Evolutionary conservation across 2,888 invertebrate genomes (phyloP), one percentile per base, ranked within the genome.

Genomic region (Poecilobothrus nobilitatus): DNA sequence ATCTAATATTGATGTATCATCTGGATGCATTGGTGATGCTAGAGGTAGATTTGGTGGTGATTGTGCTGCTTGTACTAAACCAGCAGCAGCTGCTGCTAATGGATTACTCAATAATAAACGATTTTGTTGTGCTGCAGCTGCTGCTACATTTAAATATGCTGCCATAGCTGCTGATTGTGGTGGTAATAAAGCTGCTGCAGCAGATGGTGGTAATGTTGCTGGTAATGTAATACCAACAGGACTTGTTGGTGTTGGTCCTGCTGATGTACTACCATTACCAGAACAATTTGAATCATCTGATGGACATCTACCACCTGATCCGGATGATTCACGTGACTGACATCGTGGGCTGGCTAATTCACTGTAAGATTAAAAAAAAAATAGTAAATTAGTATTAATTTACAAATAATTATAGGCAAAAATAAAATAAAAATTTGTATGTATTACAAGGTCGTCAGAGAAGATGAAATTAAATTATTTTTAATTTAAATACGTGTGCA

Each of bases 101-200:
- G 91, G 91, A 71, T 92, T 91, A 74, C 90, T 89, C 78, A 92
- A 86, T 72, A 92, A 86, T 67, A 89, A 81, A 69, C 91, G 87
- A 80, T 91, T 90, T 74, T 91, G 91, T 74, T 88, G 88, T 1
- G 88, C 89, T 3, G 89, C 89, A 8, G 88, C 88, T 21, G 89
- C 89, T 7, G 88, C 88, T 5, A 89, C 89, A 70, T 89, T 89
- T 69, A 91, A 85, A 79, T 91, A 91, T 8, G 91, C 92, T 33
- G 91, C 91, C 84, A 92, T 91, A 3, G 91, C 91, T 3, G 91
- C 91, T 6, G 91, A 90, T 80, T 91, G 91, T 41, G 91, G 89
- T 22, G 91, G 91, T 74, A 91, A 79, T 22, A 90, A 84, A 18
- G 87, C 86, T 34, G 87, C 87, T 33, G 86, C 85, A 21, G 85